Conservation (phyloP, 2,113 vertebrate genomes). For the Uropsilus gracilis region DNA sequence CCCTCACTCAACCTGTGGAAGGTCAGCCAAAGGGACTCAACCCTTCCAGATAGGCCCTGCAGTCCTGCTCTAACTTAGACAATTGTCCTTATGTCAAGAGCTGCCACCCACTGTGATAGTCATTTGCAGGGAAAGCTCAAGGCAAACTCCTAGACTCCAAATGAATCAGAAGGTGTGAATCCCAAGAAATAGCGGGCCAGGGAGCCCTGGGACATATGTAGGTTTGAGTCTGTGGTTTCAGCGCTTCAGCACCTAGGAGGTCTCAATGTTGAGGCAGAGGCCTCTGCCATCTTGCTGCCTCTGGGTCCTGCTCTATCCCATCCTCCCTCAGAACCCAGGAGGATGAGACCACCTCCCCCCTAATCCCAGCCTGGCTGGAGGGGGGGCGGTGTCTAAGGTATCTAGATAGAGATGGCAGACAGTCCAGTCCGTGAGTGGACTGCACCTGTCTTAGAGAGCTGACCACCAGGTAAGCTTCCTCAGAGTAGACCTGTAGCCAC, state of each 20-base stretch:
- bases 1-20: too few relatives aligned
- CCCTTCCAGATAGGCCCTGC: too few relatives aligned
- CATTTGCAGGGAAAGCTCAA: slow-evolving; percentile 85
- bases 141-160: slow-evolving; percentile 73
- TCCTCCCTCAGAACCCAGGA: neutral
- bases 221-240: neutral
- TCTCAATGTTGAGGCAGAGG: too few relatives aligned
- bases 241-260: neutral
- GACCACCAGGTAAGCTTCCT: too few relatives aligned
- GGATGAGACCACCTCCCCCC: neutral
- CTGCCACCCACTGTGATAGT: slow-evolving; percentile 84
- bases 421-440: too few relatives aligned
- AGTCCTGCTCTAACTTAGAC: too few relatives aligned
- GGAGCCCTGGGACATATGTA: neutral
- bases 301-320: neutral
- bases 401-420: too few relatives aligned
- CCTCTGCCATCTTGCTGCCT: neutral
- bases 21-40: too few relatives aligned
- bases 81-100: too few relatives aligned
- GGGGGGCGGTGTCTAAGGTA: neutral
- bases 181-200: neutral
- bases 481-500: too few relatives aligned
- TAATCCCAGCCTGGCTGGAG: too few relatives aligned
- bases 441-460: too few relatives aligned
- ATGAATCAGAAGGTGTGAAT: slow-evolving; percentile 84